These are phyloP conservation scores for Adelges cooleyi DNA, from an alignment of 1,140 invertebrate species.

Conservation along the genomic window DNA sequence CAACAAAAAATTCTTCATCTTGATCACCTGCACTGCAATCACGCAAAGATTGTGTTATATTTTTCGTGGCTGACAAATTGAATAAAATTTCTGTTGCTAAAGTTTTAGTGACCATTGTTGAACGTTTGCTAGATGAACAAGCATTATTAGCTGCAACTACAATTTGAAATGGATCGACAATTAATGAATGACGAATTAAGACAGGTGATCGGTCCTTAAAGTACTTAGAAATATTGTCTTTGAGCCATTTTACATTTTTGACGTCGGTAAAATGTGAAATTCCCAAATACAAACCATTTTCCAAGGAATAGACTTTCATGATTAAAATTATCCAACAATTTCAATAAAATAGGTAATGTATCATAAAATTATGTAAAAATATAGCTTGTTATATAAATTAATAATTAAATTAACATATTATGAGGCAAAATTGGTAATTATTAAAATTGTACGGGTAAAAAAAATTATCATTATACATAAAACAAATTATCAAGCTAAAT, in stretches of 20 bases:
- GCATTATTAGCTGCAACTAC: slow-evolving; percentile 56
- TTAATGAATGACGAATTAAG: slow-evolving; percentile 48
- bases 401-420: too few species aligned
- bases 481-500: too few species aligned
- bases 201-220: slow-evolving; percentile 33
- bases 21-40: slow-evolving; percentile 51
- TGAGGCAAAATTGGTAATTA: too few species aligned
- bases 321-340: not conserved
- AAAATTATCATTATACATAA: too few species aligned
- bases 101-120: slow-evolving; percentile 47
- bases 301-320: not conserved
- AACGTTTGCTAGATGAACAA: slow-evolving; percentile 41
- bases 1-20: slow-evolving; percentile 45
- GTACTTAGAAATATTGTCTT: not conserved
- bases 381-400: too few species aligned
- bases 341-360: too few species aligned
- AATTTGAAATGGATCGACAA: slow-evolving; percentile 54
- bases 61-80: slow-evolving; percentile 54
- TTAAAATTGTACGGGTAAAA: too few species aligned
- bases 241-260: slow-evolving; percentile 9
- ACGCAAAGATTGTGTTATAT: slow-evolving; percentile 51
- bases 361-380: too few species aligned
- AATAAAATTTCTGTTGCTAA: slow-evolving; percentile 56
- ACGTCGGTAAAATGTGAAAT: slow-evolving; percentile 1
- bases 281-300: slow-evolving; percentile 14